Percentiles rank a stretch among this genome's conserved stretches.
phyloP scores from a whole-genome alignment of 2,797 vertebrate species.

The Crossoptilon crossoptilon region DNA sequence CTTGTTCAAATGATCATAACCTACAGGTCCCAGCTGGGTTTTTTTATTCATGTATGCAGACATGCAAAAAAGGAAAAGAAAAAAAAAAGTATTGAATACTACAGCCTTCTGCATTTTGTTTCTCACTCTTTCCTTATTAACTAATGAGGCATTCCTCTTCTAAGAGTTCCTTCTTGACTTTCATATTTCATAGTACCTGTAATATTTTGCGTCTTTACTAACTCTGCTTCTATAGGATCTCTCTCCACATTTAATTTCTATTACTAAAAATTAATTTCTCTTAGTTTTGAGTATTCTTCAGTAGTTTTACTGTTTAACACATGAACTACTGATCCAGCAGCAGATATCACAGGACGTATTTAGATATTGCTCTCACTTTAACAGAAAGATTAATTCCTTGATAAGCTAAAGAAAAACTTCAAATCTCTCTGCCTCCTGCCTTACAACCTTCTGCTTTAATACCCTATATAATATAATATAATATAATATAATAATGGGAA shows the following conservation, averaged over 20 bases:
- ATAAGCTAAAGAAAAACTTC: background rate
- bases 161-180: background rate
- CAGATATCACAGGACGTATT: background rate
- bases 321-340: background rate
- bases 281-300: background rate
- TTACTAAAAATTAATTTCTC: too few relatives aligned
- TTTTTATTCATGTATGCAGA: background rate
- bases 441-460: background rate
- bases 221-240: background rate
- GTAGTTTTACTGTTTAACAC: background rate
- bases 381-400: background rate
- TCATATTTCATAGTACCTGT: background rate
- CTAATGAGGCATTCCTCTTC: background rate
- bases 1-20: background rate
- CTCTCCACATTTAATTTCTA: background rate
- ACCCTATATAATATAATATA: too few relatives aligned
- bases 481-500: background rate
- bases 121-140: background rate
- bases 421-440: background rate
- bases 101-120: background rate
- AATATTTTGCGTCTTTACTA: background rate
- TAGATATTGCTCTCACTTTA: background rate
- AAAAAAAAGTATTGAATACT: background rate
- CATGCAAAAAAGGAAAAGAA: background rate
- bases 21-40: background rate